Conservation (phyloP, 2,888 invertebrate species). For the Invenusta paracnida region DNA sequence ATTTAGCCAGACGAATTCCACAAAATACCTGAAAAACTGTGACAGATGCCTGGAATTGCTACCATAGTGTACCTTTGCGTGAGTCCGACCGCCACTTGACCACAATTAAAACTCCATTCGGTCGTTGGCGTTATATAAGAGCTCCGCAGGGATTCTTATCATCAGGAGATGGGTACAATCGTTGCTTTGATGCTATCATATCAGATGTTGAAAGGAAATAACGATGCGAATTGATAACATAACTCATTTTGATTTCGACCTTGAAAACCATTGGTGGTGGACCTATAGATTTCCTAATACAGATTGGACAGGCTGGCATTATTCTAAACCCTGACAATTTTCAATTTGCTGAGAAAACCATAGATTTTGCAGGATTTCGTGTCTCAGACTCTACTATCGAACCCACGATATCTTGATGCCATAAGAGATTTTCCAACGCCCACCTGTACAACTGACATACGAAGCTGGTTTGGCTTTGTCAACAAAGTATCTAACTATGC, state of each 20-base stretch:
- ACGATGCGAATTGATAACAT: not conserved
- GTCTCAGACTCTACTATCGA: not conserved
- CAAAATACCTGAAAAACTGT: not conserved
- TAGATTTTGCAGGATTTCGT: conserved; percentile 9
- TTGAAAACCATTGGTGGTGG: not conserved
- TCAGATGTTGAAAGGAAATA: not conserved
- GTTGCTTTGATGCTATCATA: not conserved
- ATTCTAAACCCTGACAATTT: not conserved
- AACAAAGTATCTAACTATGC: conserved; percentile 48
- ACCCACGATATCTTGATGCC: conserved; percentile 15
- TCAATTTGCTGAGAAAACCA: not conserved
- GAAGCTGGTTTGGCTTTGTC: conserved; percentile 49
- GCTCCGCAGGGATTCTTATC: not conserved
- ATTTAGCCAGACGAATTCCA: not conserved
- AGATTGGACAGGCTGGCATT: not conserved
- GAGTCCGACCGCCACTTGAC: not conserved
- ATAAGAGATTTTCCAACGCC: conserved; percentile 19
- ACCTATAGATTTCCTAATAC: not conserved
- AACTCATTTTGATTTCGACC: not conserved
- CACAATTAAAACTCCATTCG: no score
- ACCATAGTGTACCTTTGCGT: not conserved
- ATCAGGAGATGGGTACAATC: not conserved
- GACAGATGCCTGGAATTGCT: not conserved
- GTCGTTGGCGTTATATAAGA: no score
- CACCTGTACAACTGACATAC: conserved; percentile 19